Conservation (phyloP, 2,797 vertebrate species). For the Sebastes hubbsi region DNA sequence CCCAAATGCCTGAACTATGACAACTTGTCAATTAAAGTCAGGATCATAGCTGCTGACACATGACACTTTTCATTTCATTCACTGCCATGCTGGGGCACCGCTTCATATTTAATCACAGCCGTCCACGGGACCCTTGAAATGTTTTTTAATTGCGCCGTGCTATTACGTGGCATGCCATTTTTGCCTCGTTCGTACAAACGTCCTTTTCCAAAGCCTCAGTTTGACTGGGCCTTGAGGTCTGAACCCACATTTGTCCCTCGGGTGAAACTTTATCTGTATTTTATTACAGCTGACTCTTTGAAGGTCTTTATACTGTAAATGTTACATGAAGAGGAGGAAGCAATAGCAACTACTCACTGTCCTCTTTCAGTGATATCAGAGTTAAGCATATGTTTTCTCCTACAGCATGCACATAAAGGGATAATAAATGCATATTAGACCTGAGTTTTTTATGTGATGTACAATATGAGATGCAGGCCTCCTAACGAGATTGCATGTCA, state of each 20-base stretch:
- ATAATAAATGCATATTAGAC: constrained; percentile 43
- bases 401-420: constrained; percentile 15
- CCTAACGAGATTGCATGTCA: constrained; percentile 29
- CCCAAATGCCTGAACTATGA: constrained; percentile 70
- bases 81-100: constrained; percentile 55
- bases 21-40: constrained; percentile 83
- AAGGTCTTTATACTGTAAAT: constrained; percentile 32
- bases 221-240: constrained; percentile 7
- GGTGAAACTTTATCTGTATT: constrained; percentile 35
- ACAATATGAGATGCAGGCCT: constrained; percentile 21
- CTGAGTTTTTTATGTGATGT: constrained; percentile 30
- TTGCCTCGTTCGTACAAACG: constrained; percentile 1
- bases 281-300: constrained; percentile 28
- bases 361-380: constrained; percentile 17
- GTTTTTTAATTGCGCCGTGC: constrained; percentile 36
- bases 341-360: constrained; percentile 11
- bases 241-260: constrained; percentile 1
- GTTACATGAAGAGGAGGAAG: constrained; percentile 13
- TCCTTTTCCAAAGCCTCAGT: constrained; percentile 29
- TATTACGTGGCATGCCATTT: constrained; percentile 17
- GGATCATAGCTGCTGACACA: constrained; percentile 75
- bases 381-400: constrained; percentile 24
- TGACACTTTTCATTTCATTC: constrained; percentile 80
- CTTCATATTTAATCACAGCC: constrained; percentile 71
- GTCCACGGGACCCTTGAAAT: constrained; percentile 49